phyloP scores from a whole-genome alignment of 2,113 vertebrate species.

The Alosa alosa region DNA sequence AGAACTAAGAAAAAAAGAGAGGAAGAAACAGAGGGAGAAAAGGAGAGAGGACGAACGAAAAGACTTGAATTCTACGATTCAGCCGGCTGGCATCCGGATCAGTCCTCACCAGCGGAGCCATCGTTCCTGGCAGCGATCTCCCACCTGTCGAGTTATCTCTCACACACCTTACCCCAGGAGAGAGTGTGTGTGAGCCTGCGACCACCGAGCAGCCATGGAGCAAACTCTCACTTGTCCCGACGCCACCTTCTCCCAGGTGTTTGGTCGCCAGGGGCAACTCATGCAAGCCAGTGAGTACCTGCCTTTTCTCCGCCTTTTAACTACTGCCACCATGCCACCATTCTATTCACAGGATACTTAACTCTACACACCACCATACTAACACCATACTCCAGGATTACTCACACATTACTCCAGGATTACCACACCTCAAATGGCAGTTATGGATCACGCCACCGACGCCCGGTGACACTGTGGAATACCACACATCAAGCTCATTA shows the following conservation, averaged over 20 bases:
- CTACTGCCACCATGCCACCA: too few species aligned
- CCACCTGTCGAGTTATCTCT: neutral
- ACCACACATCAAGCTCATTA: too few species aligned
- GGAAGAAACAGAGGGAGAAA: neutral
- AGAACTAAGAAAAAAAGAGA: neutral
- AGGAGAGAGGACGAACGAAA: neutral
- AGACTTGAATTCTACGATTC: neutral
- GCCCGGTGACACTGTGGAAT: too few species aligned
- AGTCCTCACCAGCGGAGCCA: neutral
- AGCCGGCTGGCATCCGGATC: neutral
- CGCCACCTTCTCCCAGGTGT: conserved; percentile 72
- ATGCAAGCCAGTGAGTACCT: conserved; percentile 70
- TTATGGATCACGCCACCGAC: too few species aligned
- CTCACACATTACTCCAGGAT: neutral
- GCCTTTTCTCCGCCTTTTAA: neutral
- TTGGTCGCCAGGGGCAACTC: conserved; percentile 73
- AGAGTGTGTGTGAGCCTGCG: neutral
- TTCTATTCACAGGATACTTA: too few species aligned
- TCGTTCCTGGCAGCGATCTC: neutral
- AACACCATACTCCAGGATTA: neutral
- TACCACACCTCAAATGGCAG: too few species aligned
- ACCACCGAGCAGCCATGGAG: conserved; percentile 57
- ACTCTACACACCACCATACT: too few species aligned
- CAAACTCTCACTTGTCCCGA: conserved; percentile 69
- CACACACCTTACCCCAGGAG: neutral